These are phyloP conservation scores for Chironomus riparius DNA, from an alignment of 2,888 invertebrate species.

Conservation along the genomic window DNA sequence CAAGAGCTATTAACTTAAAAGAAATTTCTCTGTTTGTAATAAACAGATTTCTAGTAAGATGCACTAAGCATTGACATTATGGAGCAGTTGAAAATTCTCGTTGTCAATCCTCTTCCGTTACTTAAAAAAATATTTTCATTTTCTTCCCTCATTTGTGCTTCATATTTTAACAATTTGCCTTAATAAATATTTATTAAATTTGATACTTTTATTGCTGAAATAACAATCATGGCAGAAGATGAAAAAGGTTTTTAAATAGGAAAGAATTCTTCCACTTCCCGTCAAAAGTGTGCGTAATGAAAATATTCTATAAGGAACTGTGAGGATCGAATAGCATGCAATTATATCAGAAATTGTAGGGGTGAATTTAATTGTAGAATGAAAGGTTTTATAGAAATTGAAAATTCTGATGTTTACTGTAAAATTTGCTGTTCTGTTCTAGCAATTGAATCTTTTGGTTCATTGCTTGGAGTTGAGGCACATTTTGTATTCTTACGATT, in stretches of 20 bases:
- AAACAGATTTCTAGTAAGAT: background rate
- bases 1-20: background rate
- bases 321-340: too few relatives aligned
- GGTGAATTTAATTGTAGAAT: too few relatives aligned
- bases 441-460: too few relatives aligned
- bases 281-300: background rate
- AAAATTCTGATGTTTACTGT: too few relatives aligned
- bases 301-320: background rate
- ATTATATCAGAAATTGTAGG: too few relatives aligned
- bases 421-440: too few relatives aligned
- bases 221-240: background rate
- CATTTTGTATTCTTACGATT: too few relatives aligned
- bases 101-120: background rate
- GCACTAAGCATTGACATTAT: background rate
- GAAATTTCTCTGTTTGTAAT: background rate
- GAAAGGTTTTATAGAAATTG: too few relatives aligned
- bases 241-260: too few relatives aligned
- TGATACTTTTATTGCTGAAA: background rate
- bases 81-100: background rate
- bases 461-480: too few relatives aligned
- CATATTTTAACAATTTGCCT: background rate
- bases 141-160: background rate
- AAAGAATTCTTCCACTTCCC: background rate
- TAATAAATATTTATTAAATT: background rate
- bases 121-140: background rate